phyloP scores from a whole-genome alignment of 1,140 invertebrate species.

The Aphelinus certus region DNA sequence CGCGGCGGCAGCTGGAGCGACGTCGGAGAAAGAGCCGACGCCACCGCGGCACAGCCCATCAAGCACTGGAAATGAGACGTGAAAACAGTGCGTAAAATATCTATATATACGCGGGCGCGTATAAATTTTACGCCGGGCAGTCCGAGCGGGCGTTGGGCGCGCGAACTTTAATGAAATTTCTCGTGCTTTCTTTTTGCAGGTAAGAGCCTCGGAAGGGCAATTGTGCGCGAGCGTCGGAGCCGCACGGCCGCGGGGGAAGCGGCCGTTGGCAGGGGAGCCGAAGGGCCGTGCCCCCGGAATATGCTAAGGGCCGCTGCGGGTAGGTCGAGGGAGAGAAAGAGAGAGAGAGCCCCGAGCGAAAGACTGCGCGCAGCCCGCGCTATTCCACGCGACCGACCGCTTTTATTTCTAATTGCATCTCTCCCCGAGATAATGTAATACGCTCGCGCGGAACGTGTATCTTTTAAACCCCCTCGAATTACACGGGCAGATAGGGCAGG shows the following conservation, averaged over 20 bases:
- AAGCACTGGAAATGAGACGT: not conserved
- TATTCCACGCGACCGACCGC: slow-evolving; percentile 34
- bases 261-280: not conserved
- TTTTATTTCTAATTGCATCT: slow-evolving; percentile 56
- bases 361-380: not conserved
- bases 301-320: not conserved
- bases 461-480: slow-evolving; percentile 29
- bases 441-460: slow-evolving; percentile 38
- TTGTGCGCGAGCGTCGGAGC: slow-evolving; percentile 25
- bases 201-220: slow-evolving; percentile 40
- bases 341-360: too few relatives aligned
- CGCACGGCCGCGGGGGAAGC: not conserved
- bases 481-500: not conserved
- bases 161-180: slow-evolving; percentile 43
- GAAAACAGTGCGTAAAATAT: not conserved
- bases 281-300: not conserved
- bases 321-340: too few relatives aligned
- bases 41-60: not conserved
- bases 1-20: too few relatives aligned
- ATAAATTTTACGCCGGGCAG: too few relatives aligned
- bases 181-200: slow-evolving; percentile 44
- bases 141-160: not conserved
- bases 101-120: too few relatives aligned
- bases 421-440: slow-evolving; percentile 51
- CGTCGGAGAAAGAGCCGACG: too few relatives aligned